Conservation (phyloP, 2,888 invertebrate genomes). For the Platypus cylindrus region DNA sequence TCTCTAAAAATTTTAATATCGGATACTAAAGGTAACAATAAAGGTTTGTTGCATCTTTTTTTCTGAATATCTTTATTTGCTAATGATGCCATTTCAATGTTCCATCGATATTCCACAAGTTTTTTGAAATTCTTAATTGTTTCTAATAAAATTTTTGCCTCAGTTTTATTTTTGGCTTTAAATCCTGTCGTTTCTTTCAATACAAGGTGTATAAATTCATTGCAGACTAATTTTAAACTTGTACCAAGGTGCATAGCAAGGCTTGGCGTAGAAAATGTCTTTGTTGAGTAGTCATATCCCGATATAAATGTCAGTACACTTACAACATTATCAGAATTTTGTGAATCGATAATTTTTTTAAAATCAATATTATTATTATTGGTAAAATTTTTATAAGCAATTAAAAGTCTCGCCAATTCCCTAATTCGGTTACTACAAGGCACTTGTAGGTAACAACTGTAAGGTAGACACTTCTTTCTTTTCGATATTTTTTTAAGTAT, state of each 20-base stretch:
- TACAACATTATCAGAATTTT: slow-evolving; percentile 1
- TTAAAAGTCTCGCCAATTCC: slow-evolving; percentile 4
- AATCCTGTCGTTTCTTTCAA: slow-evolving; percentile 6
- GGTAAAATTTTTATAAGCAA: slow-evolving; percentile 3
- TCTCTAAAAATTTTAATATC: slow-evolving; percentile 19
- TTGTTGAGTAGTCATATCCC: not conserved
- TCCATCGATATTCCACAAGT: slow-evolving; percentile 4
- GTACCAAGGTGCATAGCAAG: slow-evolving; percentile 3
- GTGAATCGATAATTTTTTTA: not conserved
- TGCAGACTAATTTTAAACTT: slow-evolving; percentile 4
- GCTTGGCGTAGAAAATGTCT: slow-evolving; percentile 2
- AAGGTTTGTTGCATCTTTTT: slow-evolving; percentile 7
- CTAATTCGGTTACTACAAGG: slow-evolving; percentile 4
- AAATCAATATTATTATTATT: not conserved
- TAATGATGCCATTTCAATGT: slow-evolving; percentile 4
- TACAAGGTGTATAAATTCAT: slow-evolving; percentile 4
- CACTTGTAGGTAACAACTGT: too few species aligned
- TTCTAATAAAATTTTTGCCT: not conserved
- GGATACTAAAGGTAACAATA: slow-evolving; percentile 15
- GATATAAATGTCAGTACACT: not conserved
- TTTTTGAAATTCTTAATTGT: slow-evolving; percentile 5
- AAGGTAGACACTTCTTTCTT: slow-evolving; percentile 2
- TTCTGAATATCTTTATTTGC: slow-evolving; percentile 6
- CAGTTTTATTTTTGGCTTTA: not conserved
- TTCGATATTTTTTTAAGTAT: slow-evolving; percentile 2